phyloP scores from a whole-genome alignment of 2,797 vertebrate genomes.

The Acridotheres tristis region DNA sequence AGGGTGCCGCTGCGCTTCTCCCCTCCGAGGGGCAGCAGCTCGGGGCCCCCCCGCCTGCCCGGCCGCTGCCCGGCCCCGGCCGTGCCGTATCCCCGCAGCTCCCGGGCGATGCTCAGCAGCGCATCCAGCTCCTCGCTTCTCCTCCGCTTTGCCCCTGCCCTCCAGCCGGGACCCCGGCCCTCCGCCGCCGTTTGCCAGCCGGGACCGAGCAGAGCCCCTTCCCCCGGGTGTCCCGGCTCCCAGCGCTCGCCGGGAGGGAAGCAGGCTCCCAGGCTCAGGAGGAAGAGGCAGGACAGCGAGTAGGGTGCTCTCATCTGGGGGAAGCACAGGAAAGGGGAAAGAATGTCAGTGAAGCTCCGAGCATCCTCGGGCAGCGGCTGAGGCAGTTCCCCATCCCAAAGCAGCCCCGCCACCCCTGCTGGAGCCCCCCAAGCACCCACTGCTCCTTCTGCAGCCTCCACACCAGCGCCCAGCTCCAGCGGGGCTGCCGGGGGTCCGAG shows the following conservation, averaged over 20 bases:
- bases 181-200: neutral
- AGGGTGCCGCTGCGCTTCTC: constrained; percentile 17
- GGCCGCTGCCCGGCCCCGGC: neutral
- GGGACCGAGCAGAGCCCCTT: neutral
- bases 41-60: neutral
- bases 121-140: neutral
- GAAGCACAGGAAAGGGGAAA: neutral
- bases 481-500: too few species aligned
- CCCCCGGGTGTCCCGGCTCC: neutral
- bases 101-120: constrained; percentile 35
- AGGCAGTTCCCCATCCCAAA: neutral
- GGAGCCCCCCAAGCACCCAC: fast-evolving
- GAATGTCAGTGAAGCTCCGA: fast-evolving
- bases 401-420: neutral
- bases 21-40: neutral
- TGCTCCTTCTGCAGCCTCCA: neutral
- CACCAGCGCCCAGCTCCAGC: neutral
- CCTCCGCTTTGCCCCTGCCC: neutral
- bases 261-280: constrained; percentile 67
- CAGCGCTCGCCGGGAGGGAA: neutral
- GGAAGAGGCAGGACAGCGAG: constrained; percentile 58
- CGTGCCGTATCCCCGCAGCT: neutral
- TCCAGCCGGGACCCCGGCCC: neutral
- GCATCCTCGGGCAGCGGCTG: neutral
- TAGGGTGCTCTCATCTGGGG: constrained; percentile 65